These are phyloP conservation scores for Zalophus californianus DNA, from an alignment of 2,797 vertebrate genomes.

Conservation along the genomic window DNA sequence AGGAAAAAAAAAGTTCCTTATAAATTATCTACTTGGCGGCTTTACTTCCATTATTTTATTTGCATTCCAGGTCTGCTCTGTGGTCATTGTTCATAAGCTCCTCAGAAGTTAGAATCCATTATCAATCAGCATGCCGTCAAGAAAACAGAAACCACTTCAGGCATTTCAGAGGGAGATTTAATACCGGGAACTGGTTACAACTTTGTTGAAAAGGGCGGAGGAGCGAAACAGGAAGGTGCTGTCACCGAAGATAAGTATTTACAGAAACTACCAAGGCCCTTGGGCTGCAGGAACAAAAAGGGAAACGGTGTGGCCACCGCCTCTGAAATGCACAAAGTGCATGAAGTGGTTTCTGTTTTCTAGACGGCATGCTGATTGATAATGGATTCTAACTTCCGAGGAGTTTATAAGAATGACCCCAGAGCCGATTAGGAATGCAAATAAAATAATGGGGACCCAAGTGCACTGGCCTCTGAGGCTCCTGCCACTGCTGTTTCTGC, in stretches of 20 bases:
- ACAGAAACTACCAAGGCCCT: neutral
- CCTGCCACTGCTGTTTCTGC: neutral
- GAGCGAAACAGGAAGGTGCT: neutral
- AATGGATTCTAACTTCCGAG: neutral
- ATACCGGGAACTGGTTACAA: neutral
- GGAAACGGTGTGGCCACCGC: neutral
- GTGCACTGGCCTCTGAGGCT: neutral
- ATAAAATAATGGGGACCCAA: neutral
- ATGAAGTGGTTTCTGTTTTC: neutral
- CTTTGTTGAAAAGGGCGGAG: neutral
- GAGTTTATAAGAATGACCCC: neutral
- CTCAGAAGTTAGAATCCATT: slow-evolving; percentile 8
- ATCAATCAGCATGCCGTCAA: neutral
- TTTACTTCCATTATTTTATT: slow-evolving; percentile 46
- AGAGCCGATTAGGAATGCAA: neutral
- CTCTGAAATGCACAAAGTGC: neutral
- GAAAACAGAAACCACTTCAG: neutral
- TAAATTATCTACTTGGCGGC: neutral
- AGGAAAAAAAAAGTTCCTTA: neutral
- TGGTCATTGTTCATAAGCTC: slow-evolving; percentile 14
- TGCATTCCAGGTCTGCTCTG: slow-evolving; percentile 43
- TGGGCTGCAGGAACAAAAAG: neutral
- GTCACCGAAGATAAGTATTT: neutral
- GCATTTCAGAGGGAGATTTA: neutral
- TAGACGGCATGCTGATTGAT: neutral